A percentile compares a stretch with the other conserved stretches of the same genome.
phyloP scores from a whole-genome alignment of 2,797 vertebrate genomes.

The Cygnus olor region DNA sequence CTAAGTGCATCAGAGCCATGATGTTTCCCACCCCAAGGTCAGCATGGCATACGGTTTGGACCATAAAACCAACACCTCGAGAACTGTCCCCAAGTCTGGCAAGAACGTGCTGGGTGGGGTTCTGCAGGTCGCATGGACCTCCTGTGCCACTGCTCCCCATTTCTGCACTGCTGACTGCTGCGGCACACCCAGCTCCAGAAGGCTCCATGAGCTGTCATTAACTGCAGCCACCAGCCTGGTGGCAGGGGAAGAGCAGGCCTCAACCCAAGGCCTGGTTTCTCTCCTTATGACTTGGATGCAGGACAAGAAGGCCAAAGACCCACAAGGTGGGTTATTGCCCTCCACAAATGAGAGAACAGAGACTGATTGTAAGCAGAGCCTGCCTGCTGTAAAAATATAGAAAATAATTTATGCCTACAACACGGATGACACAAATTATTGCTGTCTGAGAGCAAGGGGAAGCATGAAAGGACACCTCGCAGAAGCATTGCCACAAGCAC shows the following conservation, averaged over 20 bases:
- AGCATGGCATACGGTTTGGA: rapidly evolving
- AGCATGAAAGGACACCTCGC: neutral
- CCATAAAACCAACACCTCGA: rapidly evolving
- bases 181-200: neutral
- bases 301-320: neutral
- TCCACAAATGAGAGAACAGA: neutral
- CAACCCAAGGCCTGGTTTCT: neutral
- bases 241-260: neutral
- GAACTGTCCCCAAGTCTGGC: neutral
- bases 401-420: neutral
- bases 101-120: neutral
- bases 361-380: neutral
- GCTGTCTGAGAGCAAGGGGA: neutral
- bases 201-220: neutral
- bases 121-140: neutral
- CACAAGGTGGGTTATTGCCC: neutral
- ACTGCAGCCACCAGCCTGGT: neutral
- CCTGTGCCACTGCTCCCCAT: neutral
- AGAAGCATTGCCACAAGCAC: neutral
- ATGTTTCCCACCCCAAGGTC: rapidly evolving
- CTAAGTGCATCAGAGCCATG: neutral
- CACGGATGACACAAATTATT: neutral
- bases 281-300: rapidly evolving
- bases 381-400: neutral
- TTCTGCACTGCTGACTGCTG: neutral